Evolutionary conservation across 2,888 invertebrate species (phyloP).

Genomic region (Sinohyriopsis cumingii): DNA sequence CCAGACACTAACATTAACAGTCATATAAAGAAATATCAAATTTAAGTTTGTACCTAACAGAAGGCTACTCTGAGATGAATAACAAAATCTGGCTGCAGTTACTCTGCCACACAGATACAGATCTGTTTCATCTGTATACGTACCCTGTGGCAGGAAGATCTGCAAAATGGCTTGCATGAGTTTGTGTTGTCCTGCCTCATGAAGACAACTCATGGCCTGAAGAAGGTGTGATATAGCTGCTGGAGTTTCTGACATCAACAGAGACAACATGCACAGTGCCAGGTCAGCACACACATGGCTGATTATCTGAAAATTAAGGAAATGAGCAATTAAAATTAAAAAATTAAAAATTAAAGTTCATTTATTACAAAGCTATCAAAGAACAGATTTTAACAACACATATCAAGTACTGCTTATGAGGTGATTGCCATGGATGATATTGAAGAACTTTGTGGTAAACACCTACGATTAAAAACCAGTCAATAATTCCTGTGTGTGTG

Average conservation of each 20-base stretch:
- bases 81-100: no score
- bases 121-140: background rate
- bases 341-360: background rate
- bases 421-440: no score
- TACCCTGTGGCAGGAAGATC: slow-evolving; percentile 63
- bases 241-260: slow-evolving; percentile 62
- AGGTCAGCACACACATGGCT: slow-evolving; percentile 59
- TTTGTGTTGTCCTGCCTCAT: slow-evolving; percentile 48
- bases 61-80: no score
- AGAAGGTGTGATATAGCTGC: slow-evolving; percentile 61
- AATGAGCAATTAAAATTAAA: slow-evolving; percentile 1
- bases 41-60: no score
- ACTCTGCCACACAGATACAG: no score
- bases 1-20: no score
- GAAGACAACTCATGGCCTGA: slow-evolving; percentile 54
- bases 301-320: slow-evolving; percentile 49
- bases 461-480: no score
- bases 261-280: slow-evolving; percentile 57
- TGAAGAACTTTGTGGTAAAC: no score
- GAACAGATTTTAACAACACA: background rate
- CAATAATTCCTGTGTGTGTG: no score
- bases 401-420: background rate
- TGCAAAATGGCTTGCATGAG: slow-evolving; percentile 59
- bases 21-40: no score
- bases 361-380: background rate